These are phyloP conservation scores for Drosophila cardini DNA, from an alignment of 1,140 invertebrate species.

Conservation along the genomic window DNA sequence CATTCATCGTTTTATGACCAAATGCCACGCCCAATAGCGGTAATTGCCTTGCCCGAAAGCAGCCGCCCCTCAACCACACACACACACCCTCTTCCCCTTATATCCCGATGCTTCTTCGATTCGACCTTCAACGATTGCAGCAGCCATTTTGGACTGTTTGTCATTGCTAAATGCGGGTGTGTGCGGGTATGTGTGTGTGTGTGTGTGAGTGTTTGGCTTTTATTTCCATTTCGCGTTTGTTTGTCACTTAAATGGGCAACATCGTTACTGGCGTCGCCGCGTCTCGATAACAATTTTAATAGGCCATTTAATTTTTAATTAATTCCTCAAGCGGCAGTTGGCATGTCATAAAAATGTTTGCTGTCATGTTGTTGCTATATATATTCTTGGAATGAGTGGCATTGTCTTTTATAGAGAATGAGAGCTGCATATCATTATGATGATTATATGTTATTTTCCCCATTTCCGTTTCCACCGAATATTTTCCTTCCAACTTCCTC, in stretches of 20 bases:
- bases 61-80: no score
- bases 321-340: slow-evolving; percentile 81
- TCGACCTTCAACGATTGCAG: slow-evolving; percentile 44
- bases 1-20: slow-evolving; percentile 70
- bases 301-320: slow-evolving; percentile 83
- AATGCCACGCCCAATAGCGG: slow-evolving; percentile 19
- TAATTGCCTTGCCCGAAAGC: background rate
- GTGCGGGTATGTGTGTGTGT: slow-evolving; percentile 7
- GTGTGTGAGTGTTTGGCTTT: slow-evolving; percentile 7
- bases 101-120: background rate
- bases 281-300: slow-evolving; percentile 83
- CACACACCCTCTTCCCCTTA: background rate
- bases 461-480: background rate
- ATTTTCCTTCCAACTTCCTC: background rate
- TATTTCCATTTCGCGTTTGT: slow-evolving; percentile 43
- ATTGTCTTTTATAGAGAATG: slow-evolving; percentile 32
- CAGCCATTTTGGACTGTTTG: slow-evolving; percentile 21
- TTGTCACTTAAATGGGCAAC: slow-evolving; percentile 45
- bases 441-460: slow-evolving; percentile 50
- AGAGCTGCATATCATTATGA: slow-evolving; percentile 74
- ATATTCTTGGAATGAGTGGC: slow-evolving; percentile 32
- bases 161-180: slow-evolving; percentile 6
- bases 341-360: slow-evolving; percentile 79
- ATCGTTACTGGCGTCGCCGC: slow-evolving; percentile 54
- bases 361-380: slow-evolving; percentile 59